These are phyloP conservation scores for Eilema sororculum DNA, from an alignment of 2,888 invertebrate species.

Conservation along the genomic window DNA sequence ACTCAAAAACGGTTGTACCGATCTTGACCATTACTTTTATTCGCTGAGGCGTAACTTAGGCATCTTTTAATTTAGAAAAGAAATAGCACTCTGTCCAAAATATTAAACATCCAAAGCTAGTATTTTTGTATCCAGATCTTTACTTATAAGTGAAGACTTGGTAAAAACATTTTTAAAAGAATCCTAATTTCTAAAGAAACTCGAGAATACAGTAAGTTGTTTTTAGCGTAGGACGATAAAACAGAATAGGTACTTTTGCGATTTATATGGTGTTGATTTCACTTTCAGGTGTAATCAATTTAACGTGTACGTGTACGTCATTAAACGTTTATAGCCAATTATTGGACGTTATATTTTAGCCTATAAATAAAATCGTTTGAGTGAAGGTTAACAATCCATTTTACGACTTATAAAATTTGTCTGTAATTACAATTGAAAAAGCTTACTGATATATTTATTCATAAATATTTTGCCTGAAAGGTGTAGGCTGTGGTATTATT, in stretches of 20 bases:
- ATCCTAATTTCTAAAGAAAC: background rate
- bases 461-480: too few relatives aligned
- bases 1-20: too few relatives aligned
- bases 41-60: too few relatives aligned
- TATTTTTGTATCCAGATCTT: background rate
- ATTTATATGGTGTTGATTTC: constrained; percentile 14
- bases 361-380: constrained; percentile 16
- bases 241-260: background rate
- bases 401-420: constrained; percentile 11
- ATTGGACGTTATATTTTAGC: constrained; percentile 15
- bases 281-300: constrained; percentile 11
- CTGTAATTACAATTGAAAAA: constrained; percentile 13
- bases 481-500: too few relatives aligned
- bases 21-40: too few relatives aligned
- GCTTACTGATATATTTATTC: background rate
- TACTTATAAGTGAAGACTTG: background rate
- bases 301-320: constrained; percentile 9
- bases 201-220: background rate
- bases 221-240: background rate
- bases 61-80: too few relatives aligned
- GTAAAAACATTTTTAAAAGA: too few relatives aligned
- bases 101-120: too few relatives aligned
- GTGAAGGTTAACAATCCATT: constrained; percentile 12
- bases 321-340: constrained; percentile 19
- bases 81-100: too few relatives aligned